Evolutionary conservation across 2,113 vertebrate species (phyloP).

Genomic region (Crotalus helleri): DNA sequence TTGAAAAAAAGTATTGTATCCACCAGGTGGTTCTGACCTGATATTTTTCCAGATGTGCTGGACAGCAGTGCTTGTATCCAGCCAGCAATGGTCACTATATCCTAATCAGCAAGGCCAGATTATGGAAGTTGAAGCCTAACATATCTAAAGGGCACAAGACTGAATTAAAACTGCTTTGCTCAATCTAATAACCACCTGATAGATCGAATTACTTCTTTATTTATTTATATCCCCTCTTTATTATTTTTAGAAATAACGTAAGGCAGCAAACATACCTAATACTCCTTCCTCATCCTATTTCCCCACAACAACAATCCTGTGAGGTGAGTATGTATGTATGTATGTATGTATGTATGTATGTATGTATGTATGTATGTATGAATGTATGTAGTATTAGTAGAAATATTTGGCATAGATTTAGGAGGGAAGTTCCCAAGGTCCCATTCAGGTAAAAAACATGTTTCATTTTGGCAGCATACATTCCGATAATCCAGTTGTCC

Average conservation of each 20-base stretch:
- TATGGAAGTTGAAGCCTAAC: background rate
- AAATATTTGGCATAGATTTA: background rate
- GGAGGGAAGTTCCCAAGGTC: rapidly evolving
- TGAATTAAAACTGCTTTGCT: background rate
- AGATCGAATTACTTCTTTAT: background rate
- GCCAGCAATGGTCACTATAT: background rate
- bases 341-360: background rate
- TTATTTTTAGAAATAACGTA: background rate
- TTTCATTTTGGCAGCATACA: background rate
- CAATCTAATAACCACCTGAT: background rate
- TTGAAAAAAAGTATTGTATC: background rate
- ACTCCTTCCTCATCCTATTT: background rate
- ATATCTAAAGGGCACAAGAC: background rate
- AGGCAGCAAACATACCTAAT: background rate
- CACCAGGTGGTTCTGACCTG: background rate
- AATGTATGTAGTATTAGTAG: background rate
- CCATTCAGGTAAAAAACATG: background rate
- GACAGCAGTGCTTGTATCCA: background rate
- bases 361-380: background rate
- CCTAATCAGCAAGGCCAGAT: background rate
- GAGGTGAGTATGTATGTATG: too few species aligned
- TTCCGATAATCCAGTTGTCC: background rate
- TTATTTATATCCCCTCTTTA: background rate
- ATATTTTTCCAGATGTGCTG: background rate
- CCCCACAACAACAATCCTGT: background rate